These are phyloP conservation scores for Habropoda laboriosa DNA, from an alignment of 1,140 invertebrate genomes.

Conservation along the genomic window DNA sequence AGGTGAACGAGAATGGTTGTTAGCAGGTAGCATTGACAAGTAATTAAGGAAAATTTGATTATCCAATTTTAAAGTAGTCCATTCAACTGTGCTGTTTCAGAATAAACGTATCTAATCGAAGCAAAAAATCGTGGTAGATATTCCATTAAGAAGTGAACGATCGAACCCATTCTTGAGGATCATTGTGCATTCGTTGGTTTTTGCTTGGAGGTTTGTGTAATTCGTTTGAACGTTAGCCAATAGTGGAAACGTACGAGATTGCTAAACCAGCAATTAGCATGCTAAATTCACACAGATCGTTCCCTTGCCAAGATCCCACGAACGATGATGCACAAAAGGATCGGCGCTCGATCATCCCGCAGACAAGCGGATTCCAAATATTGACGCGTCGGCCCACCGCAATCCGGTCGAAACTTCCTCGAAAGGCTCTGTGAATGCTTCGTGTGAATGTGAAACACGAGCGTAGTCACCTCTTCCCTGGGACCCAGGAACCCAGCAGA, in stretches of 20 bases:
- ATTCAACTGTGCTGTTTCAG: background rate
- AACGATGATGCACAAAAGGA: background rate
- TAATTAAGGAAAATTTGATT: background rate
- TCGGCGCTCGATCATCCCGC: conserved; percentile 43
- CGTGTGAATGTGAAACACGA: conserved; percentile 60
- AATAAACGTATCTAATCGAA: background rate
- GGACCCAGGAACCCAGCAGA: background rate
- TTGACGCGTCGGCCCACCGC: conserved; percentile 56
- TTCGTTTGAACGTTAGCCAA: too few species aligned
- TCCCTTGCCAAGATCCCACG: background rate
- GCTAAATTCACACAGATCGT: background rate
- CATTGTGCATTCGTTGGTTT: too few species aligned
- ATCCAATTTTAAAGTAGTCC: background rate
- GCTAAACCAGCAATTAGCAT: background rate
- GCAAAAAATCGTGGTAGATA: background rate
- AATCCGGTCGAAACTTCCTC: conserved; percentile 14
- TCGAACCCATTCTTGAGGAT: background rate
- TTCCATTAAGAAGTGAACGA: too few species aligned
- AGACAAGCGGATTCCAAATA: conserved; percentile 64
- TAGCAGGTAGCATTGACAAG: background rate
- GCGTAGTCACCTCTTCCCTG: conserved; percentile 19
- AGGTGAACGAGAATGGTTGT: too few species aligned
- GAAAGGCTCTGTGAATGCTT: conserved; percentile 21
- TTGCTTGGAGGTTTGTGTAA: too few species aligned
- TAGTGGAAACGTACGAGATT: too few species aligned